phyloP scores from a whole-genome alignment of 37 sponge, comb jelly and placozoan species.

The Cliona cf. orientalis region DNA sequence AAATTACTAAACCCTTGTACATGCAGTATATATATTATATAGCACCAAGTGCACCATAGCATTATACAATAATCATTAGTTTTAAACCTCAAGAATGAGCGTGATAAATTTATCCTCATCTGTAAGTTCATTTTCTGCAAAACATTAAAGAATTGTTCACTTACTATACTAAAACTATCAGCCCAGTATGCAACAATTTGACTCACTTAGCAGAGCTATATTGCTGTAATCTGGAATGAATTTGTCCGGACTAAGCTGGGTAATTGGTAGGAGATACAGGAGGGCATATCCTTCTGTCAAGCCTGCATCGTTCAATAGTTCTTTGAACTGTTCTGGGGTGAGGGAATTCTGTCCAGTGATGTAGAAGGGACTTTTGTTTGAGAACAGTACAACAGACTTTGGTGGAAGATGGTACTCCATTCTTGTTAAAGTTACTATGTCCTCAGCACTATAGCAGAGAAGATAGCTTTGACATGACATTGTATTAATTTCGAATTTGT shows the following conservation, averaged over 20 bases:
- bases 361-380: not conserved
- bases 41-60: no score
- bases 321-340: slow-evolving; percentile 11
- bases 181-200: not conserved
- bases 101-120: not conserved
- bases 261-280: slow-evolving; percentile 38
- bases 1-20: no score
- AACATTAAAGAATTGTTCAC: not conserved
- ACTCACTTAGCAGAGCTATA: slow-evolving; percentile 46
- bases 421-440: no score
- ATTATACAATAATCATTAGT: not conserved
- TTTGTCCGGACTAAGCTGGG: slow-evolving; percentile 2
- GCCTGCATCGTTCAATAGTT: slow-evolving; percentile 22
- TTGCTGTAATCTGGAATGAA: slow-evolving; percentile 2
- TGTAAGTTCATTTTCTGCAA: not conserved
- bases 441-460: no score
- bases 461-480: no score
- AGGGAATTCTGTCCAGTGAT: slow-evolving; percentile 14
- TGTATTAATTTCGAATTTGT: no score
- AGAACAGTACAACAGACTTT: slow-evolving; percentile 40
- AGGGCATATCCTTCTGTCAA: slow-evolving; percentile 32
- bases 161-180: not conserved
- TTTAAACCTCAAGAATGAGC: not conserved
- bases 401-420: not conserved
- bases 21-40: no score